These are phyloP conservation scores for Aphidius ervi DNA, from an alignment of 1,140 invertebrate species.

Conservation along the genomic window DNA sequence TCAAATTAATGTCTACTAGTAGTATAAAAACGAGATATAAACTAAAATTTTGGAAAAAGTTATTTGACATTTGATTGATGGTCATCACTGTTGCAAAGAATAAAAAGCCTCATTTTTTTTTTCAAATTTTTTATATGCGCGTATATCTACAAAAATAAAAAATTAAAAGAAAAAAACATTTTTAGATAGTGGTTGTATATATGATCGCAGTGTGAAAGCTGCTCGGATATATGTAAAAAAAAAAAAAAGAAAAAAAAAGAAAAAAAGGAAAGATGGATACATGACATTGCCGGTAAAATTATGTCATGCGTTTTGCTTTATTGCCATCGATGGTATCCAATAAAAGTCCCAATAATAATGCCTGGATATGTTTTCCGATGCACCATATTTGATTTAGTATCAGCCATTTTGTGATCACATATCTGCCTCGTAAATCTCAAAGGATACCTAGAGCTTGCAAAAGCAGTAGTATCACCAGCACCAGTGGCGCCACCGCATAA, in stretches of 20 bases:
- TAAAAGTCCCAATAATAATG: slow-evolving; percentile 58
- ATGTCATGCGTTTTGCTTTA: slow-evolving; percentile 46
- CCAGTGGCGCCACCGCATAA: slow-evolving; percentile 53
- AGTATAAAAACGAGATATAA: background rate
- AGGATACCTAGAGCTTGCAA: background rate
- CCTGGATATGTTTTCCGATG: slow-evolving; percentile 53
- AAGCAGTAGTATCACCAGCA: background rate
- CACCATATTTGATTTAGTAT: slow-evolving; percentile 56
- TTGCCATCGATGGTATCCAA: slow-evolving; percentile 45
- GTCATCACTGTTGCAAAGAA: no score
- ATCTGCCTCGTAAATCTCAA: slow-evolving; percentile 55
- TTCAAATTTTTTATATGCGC: no score
- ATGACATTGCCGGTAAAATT: slow-evolving; percentile 36
- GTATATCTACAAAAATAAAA: background rate
- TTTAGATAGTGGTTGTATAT: background rate
- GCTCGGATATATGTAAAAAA: no score
- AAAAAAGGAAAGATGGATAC: slow-evolving; percentile 18
- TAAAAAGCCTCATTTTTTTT: no score
- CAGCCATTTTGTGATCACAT: slow-evolving; percentile 56
- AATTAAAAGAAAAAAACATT: background rate
- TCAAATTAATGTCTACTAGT: no score
- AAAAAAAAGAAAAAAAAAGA: background rate
- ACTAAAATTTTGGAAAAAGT: no score
- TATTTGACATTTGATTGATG: no score
- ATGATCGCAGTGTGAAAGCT: slow-evolving; percentile 3